Percentiles rank a stretch among this genome's conserved stretches.
phyloP scores from a whole-genome alignment of 1,140 invertebrate species.

The Cotesia chilonis region DNA sequence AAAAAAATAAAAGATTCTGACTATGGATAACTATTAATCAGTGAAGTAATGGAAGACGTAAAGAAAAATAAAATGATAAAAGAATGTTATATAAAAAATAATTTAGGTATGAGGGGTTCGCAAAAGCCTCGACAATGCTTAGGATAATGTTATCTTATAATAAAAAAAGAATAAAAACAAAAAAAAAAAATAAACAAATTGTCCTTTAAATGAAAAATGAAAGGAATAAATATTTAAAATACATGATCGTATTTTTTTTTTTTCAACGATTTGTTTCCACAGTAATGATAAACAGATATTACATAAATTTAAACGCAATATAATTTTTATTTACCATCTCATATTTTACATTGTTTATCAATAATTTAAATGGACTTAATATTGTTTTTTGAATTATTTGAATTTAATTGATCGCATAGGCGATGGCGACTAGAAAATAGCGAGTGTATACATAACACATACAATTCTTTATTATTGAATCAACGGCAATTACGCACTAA shows the following conservation, averaged over 20 bases:
- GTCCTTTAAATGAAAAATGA: slow-evolving; percentile 61
- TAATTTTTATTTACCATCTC: slow-evolving; percentile 15
- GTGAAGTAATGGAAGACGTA: slow-evolving; percentile 53
- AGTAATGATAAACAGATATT: background rate
- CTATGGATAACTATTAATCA: slow-evolving; percentile 51
- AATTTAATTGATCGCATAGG: background rate
- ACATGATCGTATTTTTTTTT: slow-evolving; percentile 43
- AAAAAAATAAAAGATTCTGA: slow-evolving; percentile 39
- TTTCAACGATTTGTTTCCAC: background rate
- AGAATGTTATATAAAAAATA: slow-evolving; percentile 65
- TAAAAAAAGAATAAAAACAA: slow-evolving; percentile 48
- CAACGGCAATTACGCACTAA: slow-evolving; percentile 5
- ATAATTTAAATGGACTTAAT: background rate
- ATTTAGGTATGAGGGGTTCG: slow-evolving; percentile 59
- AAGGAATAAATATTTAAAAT: slow-evolving; percentile 68
- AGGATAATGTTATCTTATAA: slow-evolving; percentile 68
- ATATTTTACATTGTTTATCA: slow-evolving; percentile 24
- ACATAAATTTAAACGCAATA: slow-evolving; percentile 8
- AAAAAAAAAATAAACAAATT: slow-evolving; percentile 55
- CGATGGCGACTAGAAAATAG: slow-evolving; percentile 18
- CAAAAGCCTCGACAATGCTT: slow-evolving; percentile 60
- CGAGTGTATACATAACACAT: background rate
- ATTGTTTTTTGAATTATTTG: background rate
- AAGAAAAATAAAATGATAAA: slow-evolving; percentile 35
- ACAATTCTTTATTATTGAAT: background rate